Evolutionary conservation across 2,888 invertebrate species (phyloP).

Genomic region (Ormyrus pomaceus): DNA sequence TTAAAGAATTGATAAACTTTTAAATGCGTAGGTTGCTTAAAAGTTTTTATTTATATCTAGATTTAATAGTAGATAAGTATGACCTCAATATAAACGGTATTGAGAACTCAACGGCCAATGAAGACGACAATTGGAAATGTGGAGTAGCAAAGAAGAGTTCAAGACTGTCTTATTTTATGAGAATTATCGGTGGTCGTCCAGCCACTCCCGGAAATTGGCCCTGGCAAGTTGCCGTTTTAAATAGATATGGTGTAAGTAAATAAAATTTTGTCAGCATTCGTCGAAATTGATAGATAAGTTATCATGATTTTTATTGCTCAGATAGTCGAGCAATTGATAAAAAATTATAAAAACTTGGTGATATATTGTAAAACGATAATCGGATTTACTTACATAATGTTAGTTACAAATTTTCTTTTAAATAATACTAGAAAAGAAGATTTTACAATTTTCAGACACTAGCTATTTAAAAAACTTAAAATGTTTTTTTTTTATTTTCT

Average conservation of each 20-base stretch:
- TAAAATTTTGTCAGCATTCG: neutral
- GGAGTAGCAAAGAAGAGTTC: conserved; percentile 66
- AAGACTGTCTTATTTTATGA: conserved; percentile 75
- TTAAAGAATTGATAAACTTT: no score
- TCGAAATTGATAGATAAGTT: no score
- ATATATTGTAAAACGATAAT: neutral
- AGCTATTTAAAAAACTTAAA: no score
- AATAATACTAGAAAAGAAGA: no score
- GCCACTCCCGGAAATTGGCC: conserved; percentile 92
- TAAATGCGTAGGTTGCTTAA: neutral
- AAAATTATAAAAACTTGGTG: no score
- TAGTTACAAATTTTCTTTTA: no score
- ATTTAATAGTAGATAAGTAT: conserved; percentile 66
- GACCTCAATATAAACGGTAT: conserved; percentile 67
- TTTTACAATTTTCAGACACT: no score
- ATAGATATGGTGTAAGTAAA: conserved; percentile 83
- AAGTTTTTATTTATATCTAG: conserved; percentile 56
- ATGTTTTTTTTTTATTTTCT: no score
- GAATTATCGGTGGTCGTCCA: conserved; percentile 92
- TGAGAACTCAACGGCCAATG: conserved; percentile 63
- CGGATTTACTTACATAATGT: no score
- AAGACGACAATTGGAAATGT: conserved; percentile 69
- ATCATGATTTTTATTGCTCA: no score
- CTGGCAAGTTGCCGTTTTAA: conserved; percentile 95
- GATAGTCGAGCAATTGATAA: no score